Evolutionary conservation across 2,113 vertebrate genomes (phyloP).

Genomic region (Peromyscus polionotus): DNA sequence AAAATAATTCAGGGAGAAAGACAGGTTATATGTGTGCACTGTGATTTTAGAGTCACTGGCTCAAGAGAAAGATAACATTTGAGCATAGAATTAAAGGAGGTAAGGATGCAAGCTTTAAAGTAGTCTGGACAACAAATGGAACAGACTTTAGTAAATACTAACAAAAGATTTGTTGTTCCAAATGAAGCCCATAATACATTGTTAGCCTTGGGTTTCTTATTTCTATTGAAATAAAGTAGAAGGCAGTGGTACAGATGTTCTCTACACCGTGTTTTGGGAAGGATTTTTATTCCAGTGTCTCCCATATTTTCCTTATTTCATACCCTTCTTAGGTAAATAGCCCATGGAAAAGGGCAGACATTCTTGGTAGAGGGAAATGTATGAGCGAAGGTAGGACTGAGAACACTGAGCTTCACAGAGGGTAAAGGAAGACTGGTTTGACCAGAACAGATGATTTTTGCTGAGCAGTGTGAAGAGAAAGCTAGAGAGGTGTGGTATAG

Average conservation of each 20-base stretch:
- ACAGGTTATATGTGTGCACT: background rate
- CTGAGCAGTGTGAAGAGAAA: slow-evolving; percentile 31
- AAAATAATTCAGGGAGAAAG: background rate
- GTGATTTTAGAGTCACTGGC: background rate
- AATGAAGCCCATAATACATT: background rate
- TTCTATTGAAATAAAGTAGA: slow-evolving; percentile 38
- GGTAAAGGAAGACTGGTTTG: background rate
- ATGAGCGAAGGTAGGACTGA: background rate
- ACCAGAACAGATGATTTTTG: slow-evolving; percentile 40
- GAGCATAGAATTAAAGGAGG: background rate
- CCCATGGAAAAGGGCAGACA: background rate
- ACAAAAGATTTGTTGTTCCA: slow-evolving; percentile 2
- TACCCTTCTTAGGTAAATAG: slow-evolving; percentile 3
- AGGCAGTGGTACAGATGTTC: slow-evolving; percentile 4
- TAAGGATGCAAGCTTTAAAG: background rate
- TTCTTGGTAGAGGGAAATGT: background rate
- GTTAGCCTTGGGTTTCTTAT: slow-evolving; percentile 12
- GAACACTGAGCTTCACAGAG: background rate
- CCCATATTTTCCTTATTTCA: slow-evolving; percentile 21
- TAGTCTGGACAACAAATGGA: background rate
- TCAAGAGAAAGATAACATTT: background rate
- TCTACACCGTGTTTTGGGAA: background rate
- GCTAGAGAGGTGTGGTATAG: background rate
- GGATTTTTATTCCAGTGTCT: slow-evolving; percentile 25
- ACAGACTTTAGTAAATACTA: background rate